Evolutionary conservation across 2,888 invertebrate species (phyloP).

Genomic region (Drosophila quinaria): DNA sequence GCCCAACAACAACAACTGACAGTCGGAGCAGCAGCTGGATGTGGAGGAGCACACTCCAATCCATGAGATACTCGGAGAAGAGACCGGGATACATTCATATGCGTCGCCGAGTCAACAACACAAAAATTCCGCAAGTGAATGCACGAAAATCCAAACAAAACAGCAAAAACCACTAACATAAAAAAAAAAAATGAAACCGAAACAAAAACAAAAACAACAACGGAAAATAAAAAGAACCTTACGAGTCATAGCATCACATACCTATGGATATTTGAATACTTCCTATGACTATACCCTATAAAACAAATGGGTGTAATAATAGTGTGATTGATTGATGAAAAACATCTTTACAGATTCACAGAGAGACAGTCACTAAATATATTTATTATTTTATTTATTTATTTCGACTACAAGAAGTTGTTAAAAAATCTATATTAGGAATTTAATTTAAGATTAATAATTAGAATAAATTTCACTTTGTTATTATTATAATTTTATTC

Average conservation of each 20-base stretch:
- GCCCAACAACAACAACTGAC: constrained; percentile 11
- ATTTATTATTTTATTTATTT: too few relatives aligned
- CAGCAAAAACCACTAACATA: constrained; percentile 53
- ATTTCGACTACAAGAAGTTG: too few relatives aligned
- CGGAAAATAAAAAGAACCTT: constrained; percentile 39
- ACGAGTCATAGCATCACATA: constrained; percentile 19
- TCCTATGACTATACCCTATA: neutral
- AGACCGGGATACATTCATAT: constrained; percentile 72
- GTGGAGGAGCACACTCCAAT: constrained; percentile 29
- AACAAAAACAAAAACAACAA: constrained; percentile 11
- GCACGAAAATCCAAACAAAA: constrained; percentile 79
- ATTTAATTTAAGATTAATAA: too few relatives aligned
- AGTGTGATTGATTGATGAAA: neutral
- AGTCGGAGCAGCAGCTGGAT: constrained; percentile 3
- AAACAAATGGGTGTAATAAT: neutral
- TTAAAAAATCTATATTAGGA: too few relatives aligned
- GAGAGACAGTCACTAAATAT: too few relatives aligned
- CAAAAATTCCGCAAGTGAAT: constrained; percentile 80
- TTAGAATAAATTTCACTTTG: too few relatives aligned
- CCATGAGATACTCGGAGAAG: constrained; percentile 19
- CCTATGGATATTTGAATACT: constrained; percentile 36
- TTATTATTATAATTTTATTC: too few relatives aligned
- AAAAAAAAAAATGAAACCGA: constrained; percentile 17
- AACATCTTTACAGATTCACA: neutral
- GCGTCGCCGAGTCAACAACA: constrained; percentile 79